These are phyloP conservation scores for Ceramica pisi DNA, from an alignment of 2,888 invertebrate genomes.

Conservation along the genomic window DNA sequence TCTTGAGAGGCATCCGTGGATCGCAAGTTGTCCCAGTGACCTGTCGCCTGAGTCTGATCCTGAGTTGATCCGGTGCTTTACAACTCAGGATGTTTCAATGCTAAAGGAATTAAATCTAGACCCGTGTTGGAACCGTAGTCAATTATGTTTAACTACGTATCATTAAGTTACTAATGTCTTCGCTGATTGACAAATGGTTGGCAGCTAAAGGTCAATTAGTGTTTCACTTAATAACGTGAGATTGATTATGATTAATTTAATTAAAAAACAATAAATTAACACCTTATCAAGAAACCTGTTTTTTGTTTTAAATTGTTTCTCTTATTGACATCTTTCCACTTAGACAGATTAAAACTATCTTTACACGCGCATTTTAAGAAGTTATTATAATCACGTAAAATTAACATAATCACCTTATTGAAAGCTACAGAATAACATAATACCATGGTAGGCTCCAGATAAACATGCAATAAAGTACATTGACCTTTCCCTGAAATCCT, in stretches of 20 bases:
- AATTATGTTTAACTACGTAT: constrained; percentile 8
- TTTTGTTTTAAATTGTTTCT: not conserved
- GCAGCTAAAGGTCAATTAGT: constrained; percentile 41
- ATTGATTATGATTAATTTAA: constrained; percentile 26
- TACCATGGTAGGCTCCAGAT: too few species aligned
- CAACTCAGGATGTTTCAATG: constrained; percentile 34
- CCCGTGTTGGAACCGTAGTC: constrained; percentile 3
- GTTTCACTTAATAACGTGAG: constrained; percentile 10
- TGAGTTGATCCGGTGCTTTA: too few species aligned
- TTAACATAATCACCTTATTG: too few species aligned
- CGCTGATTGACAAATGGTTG: constrained; percentile 34
- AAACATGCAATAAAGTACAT: too few species aligned
- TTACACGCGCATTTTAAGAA: not conserved
- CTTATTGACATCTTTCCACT: not conserved
- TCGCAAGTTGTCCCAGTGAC: too few species aligned
- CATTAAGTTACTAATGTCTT: constrained; percentile 12
- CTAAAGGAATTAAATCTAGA: constrained; percentile 40
- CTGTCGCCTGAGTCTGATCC: too few species aligned
- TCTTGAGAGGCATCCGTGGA: too few species aligned
- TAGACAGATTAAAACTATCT: not conserved
- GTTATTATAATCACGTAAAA: not conserved
- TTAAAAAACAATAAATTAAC: constrained; percentile 38
- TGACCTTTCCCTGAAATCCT: too few species aligned
- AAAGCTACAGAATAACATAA: not conserved
- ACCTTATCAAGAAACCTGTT: constrained; percentile 14